Evolutionary conservation across 2,888 invertebrate species (phyloP).

Genomic region (Trissonchulus sp.): DNA sequence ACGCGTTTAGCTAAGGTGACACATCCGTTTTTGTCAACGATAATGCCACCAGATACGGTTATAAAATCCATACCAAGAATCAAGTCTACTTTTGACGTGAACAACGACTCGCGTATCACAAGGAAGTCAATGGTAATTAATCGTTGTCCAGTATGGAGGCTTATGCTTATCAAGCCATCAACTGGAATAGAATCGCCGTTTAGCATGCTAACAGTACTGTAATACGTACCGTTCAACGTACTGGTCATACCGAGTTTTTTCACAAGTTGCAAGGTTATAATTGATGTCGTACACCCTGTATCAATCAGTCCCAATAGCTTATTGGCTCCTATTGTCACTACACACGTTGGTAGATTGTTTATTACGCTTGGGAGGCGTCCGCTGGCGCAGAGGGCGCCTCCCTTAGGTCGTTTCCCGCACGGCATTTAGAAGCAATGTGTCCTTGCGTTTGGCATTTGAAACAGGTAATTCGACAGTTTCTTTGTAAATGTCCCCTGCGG

Average conservation of each 20-base stretch:
- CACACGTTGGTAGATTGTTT: no score
- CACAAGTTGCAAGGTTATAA: background rate
- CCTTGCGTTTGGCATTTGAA: conserved; percentile 10
- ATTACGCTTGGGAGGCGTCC: conserved; percentile 9
- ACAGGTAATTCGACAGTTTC: conserved; percentile 3
- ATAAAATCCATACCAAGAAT: background rate
- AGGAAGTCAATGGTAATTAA: no score
- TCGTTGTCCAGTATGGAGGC: no score
- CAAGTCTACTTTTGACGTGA: background rate
- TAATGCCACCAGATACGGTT: no score
- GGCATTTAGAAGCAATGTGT: background rate
- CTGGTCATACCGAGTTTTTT: background rate
- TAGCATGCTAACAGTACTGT: no score
- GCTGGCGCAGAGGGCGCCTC: conserved; percentile 3
- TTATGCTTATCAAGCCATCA: no score
- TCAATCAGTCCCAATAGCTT: background rate
- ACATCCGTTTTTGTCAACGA: no score
- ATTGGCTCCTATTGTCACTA: background rate
- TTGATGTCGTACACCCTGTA: background rate
- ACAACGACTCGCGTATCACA: no score
- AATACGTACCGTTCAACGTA: no score
- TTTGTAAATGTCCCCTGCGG: conserved; percentile 5
- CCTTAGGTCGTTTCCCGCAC: conserved; percentile 14
- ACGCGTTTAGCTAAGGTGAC: no score
- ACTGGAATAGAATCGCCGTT: no score